phyloP scores from a whole-genome alignment of 1,140 invertebrate genomes.

The Drosophila truncata region DNA sequence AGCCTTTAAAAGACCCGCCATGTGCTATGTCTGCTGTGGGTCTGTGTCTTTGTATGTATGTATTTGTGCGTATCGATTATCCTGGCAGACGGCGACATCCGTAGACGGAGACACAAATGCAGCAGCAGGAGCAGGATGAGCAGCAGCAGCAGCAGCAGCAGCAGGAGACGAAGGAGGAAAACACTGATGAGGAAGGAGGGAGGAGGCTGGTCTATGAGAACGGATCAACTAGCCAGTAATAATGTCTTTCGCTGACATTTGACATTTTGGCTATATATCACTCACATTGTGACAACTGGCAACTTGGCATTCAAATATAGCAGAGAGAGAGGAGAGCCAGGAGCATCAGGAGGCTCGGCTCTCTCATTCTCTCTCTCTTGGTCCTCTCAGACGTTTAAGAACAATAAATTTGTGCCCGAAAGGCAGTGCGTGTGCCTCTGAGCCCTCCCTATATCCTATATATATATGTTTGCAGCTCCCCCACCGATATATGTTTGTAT shows the following conservation, averaged over 20 bases:
- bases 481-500: background rate
- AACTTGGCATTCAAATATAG: constrained; percentile 83
- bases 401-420: constrained; percentile 73
- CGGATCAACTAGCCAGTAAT: constrained; percentile 83
- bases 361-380: background rate
- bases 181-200: too few relatives aligned
- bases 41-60: background rate
- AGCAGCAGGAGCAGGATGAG: constrained; percentile 26
- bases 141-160: constrained; percentile 7
- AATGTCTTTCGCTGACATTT: constrained; percentile 84
- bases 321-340: constrained; percentile 28
- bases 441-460: background rate
- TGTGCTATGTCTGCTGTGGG: background rate
- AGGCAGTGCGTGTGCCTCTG: constrained; percentile 31
- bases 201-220: constrained; percentile 26
- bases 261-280: constrained; percentile 83
- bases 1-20: constrained; percentile 5
- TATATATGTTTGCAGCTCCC: background rate
- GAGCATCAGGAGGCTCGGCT: constrained; percentile 2
- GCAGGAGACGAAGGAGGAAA: background rate
- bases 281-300: constrained; percentile 82
- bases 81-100: constrained; percentile 74
- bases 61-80: constrained; percentile 76
- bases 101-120: constrained; percentile 49
- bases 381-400: constrained; percentile 68